These are phyloP conservation scores for Odontamblyopus rebecca DNA, from an alignment of 2,797 vertebrate species.

Conservation along the genomic window DNA sequence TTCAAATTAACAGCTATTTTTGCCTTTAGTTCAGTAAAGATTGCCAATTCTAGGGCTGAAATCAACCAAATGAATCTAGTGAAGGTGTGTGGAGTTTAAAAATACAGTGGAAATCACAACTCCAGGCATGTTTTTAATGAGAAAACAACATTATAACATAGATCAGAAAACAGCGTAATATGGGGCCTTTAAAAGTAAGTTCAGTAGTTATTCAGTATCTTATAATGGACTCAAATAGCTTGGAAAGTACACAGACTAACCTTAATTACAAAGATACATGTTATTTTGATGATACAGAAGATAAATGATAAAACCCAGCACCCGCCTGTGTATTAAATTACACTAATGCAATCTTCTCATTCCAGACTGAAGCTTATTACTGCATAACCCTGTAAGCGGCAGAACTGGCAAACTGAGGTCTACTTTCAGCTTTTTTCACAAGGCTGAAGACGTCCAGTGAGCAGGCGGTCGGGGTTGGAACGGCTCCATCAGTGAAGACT, in stretches of 20 bases:
- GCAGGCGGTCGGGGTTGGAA: conserved; percentile 44
- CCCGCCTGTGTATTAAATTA: background rate
- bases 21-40: too few relatives aligned
- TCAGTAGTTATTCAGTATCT: background rate
- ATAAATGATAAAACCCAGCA: background rate
- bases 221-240: background rate
- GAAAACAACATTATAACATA: too few relatives aligned
- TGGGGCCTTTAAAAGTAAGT: background rate
- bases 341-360: conserved; percentile 2
- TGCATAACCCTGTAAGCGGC: conserved; percentile 12
- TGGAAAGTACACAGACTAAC: background rate
- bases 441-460: conserved; percentile 17
- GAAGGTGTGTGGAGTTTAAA: too few relatives aligned
- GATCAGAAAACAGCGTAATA: too few relatives aligned
- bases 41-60: too few relatives aligned
- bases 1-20: too few relatives aligned
- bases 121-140: too few relatives aligned
- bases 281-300: background rate
- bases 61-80: too few relatives aligned
- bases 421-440: conserved; percentile 15
- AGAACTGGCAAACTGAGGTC: conserved; percentile 28
- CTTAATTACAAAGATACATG: background rate
- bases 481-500: conserved; percentile 43
- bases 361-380: background rate
- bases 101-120: too few relatives aligned